Base-by-base conservation (phyloP, 2,888 invertebrate species). In the Pristionchus entomophagus region DNA sequence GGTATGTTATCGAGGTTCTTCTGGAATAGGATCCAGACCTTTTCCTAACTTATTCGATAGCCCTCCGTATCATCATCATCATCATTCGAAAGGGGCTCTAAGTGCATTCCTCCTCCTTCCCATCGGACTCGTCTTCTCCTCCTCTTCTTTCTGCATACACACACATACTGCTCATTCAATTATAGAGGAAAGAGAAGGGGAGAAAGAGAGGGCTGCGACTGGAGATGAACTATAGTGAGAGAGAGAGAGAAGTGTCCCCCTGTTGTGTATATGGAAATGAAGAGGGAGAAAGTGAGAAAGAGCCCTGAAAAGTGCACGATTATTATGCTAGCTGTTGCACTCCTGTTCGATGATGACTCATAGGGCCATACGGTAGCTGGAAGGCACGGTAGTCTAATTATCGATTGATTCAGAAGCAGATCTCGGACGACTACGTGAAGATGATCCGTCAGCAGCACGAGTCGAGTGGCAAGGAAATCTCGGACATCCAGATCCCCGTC, bases 381-480 rank as follows among this genome's bases (percentile, higher is more conserved):
- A 10, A n/a, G 32, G 17, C 35, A 65, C 65, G 1, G 65, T 65
- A 65, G 59, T 8, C 26, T 5, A 22, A 0, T 35, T 32, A 65
- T 35, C 65, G 19, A 45, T 62, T 35, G 5, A 49, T 78, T 49
- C 62, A 85, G 85, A 85, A 85, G 78, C 77, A 69, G 26, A 88
- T 88, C 81, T 88, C 88, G 49, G 93, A 93, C 85, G 93, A 93
- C 86, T 92, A 92, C 88, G 91, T 93, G 82, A 91, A 92, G 83
- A 87, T 91, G 84, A 91, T 92, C 73, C 87, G 91, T 17, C 91
- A 91, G 35, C 90, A 91, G 45, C 89, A 92, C 80, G 91, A 93
- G 82, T 86, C 92, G 77, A 88, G 89, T 45, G 91, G 89, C 22
- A 90, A 90, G 78, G 87, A 89, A 78, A 90, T 92, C 53, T 77